Conservation (phyloP, 2,888 invertebrate genomes). For the Drosophila birchii region DNA sequence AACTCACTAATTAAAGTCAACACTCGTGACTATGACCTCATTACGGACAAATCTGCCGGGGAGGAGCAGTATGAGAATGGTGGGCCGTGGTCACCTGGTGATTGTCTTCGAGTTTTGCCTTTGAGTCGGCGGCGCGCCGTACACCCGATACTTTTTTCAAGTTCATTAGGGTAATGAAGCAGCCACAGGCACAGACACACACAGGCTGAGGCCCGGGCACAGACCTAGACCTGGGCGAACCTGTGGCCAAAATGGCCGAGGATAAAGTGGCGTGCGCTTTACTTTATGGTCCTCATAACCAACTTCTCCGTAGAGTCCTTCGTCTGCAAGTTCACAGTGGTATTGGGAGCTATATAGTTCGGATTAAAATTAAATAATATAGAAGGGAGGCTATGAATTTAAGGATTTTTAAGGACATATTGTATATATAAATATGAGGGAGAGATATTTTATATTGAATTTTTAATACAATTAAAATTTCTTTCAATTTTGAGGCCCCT, state of each 20-base stretch:
- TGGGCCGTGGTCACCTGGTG: constrained; percentile 56
- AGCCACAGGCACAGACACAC: constrained; percentile 55
- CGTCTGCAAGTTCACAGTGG: constrained; percentile 7
- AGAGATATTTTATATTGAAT: too few relatives aligned
- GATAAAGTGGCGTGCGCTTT: constrained; percentile 57
- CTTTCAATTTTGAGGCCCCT: not conserved
- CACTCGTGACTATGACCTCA: constrained; percentile 78
- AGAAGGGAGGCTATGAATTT: too few relatives aligned
- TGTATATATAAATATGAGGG: too few relatives aligned
- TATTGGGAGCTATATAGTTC: not conserved
- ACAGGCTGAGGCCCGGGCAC: constrained; percentile 6
- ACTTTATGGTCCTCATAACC: constrained; percentile 70
- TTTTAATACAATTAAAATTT: too few relatives aligned
- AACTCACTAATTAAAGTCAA: constrained; percentile 76
- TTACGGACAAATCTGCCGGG: constrained; percentile 70
- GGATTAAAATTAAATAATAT: not conserved
- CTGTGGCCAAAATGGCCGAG: constrained; percentile 35
- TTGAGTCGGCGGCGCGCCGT: constrained; percentile 58
- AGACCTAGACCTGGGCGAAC: constrained; percentile 30
- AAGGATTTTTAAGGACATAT: too few relatives aligned
- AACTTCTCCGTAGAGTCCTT: constrained; percentile 21
- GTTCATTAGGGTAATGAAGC: constrained; percentile 80
- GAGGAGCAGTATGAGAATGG: not conserved
- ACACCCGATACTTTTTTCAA: constrained; percentile 78
- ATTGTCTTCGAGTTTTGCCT: constrained; percentile 63